These are phyloP conservation scores for Orestias chungarensis DNA, from an alignment of 2,797 vertebrate genomes.

Conservation along the genomic window DNA sequence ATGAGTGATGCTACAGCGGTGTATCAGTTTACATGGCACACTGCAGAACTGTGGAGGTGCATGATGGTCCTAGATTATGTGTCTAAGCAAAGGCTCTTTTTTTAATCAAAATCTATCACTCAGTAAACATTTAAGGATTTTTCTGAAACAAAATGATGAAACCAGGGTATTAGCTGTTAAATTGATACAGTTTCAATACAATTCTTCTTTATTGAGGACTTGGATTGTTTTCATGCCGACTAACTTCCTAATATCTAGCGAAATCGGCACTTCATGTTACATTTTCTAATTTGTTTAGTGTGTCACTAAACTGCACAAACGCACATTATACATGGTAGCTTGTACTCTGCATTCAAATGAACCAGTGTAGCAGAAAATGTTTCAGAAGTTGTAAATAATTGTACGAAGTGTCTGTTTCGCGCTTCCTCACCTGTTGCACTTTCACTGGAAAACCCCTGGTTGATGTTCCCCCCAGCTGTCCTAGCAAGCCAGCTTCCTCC, in stretches of 20 bases:
- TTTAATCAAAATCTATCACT: not conserved
- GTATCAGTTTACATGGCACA: not conserved
- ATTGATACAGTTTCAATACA: not conserved
- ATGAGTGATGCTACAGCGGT: not conserved
- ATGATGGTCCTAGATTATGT: not conserved
- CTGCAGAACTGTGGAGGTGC: not conserved
- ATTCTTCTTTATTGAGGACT: not conserved
- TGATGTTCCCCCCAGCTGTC: slow-evolving; percentile 61
- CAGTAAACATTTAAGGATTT: not conserved
- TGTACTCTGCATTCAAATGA: not conserved
- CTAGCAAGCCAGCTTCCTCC: slow-evolving; percentile 45
- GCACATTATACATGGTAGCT: not conserved
- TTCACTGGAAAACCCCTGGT: slow-evolving; percentile 67
- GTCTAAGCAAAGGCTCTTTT: not conserved
- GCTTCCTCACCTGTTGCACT: slow-evolving; percentile 60
- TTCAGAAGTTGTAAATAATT: no score
- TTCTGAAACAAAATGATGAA: not conserved
- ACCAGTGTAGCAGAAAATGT: no score
- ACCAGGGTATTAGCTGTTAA: not conserved
- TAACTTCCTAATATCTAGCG: not conserved
- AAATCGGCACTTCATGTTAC: not conserved
- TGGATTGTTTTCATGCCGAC: not conserved
- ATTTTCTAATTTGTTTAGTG: not conserved
- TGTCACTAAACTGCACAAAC: not conserved
- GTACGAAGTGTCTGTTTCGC: not conserved